Conservation (phyloP, 1,140 invertebrate genomes). For the Arion vulgaris region DNA sequence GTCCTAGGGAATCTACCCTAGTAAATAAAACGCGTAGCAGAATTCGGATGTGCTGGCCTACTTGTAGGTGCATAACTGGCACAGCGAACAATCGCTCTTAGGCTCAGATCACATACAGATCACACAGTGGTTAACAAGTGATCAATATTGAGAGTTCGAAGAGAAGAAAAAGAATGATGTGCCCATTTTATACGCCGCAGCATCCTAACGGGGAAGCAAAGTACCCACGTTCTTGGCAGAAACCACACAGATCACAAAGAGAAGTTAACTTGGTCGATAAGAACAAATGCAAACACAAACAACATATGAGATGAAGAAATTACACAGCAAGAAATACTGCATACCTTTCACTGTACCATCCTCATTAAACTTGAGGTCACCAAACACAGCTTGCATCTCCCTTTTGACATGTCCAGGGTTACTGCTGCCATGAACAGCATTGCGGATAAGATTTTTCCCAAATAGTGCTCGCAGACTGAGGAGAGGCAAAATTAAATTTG, state of each 20-base stretch:
- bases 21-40: too few relatives aligned
- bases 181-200: too few relatives aligned
- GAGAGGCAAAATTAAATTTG: constrained; percentile 5
- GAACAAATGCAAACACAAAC: neutral
- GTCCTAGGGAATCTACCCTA: too few relatives aligned
- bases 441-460: constrained; percentile 64
- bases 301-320: neutral
- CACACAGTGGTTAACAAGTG: too few relatives aligned
- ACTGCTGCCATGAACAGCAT: constrained; percentile 70
- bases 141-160: too few relatives aligned
- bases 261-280: neutral
- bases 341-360: constrained; percentile 69
- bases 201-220: too few relatives aligned
- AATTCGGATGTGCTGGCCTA: too few relatives aligned
- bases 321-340: neutral
- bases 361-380: constrained; percentile 64
- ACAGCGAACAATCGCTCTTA: too few relatives aligned
- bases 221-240: neutral
- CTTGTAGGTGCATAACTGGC: too few relatives aligned
- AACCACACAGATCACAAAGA: neutral
- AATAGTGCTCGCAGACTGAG: constrained; percentile 67
- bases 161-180: too few relatives aligned
- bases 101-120: too few relatives aligned
- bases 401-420: constrained; percentile 57
- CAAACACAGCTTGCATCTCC: constrained; percentile 67